Percentiles rank a stretch among this genome's conserved stretches.
These are phyloP conservation scores for Cynopterus brachyotis DNA, from an alignment of 2,113 vertebrate species.

Conservation along the genomic window DNA sequence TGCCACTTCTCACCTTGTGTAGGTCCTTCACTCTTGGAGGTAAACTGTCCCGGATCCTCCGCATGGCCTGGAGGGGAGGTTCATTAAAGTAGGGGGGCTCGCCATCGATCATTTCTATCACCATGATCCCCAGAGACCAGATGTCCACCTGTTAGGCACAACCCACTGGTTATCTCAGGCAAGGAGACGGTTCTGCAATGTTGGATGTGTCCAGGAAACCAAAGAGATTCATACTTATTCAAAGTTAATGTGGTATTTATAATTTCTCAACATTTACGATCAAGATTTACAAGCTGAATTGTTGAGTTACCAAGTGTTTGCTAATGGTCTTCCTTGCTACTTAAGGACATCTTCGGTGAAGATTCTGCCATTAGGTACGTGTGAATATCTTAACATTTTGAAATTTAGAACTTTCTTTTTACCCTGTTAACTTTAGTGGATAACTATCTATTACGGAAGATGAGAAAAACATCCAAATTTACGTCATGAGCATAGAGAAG, in stretches of 20 bases:
- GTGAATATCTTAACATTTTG: neutral
- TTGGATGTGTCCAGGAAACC: neutral
- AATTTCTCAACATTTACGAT: neutral
- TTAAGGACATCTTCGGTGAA: neutral
- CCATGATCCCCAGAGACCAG: slow-evolving; percentile 99
- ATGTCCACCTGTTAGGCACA: slow-evolving; percentile 90
- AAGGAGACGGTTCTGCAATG: neutral
- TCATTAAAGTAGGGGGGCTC: slow-evolving; percentile 99
- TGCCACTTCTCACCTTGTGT: slow-evolving; percentile 89
- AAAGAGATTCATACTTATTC: neutral
- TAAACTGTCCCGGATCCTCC: slow-evolving; percentile 98
- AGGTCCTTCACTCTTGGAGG: slow-evolving; percentile 95
- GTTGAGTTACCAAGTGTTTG: neutral
- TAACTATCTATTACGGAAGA: neutral
- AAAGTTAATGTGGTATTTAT: neutral
- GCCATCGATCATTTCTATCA: slow-evolving; percentile 99
- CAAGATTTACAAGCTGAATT: neutral
- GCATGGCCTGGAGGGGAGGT: slow-evolving; percentile 98
- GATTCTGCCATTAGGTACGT: neutral
- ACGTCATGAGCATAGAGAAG: neutral
- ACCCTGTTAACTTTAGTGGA: neutral
- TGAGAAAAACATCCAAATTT: neutral
- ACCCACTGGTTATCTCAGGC: neutral
- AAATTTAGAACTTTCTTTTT: neutral
- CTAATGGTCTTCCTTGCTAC: neutral